phyloP scores from a whole-genome alignment of 30 jellyfish, hydroid and myxozoan species.

The Pelagia noctiluca region DNA sequence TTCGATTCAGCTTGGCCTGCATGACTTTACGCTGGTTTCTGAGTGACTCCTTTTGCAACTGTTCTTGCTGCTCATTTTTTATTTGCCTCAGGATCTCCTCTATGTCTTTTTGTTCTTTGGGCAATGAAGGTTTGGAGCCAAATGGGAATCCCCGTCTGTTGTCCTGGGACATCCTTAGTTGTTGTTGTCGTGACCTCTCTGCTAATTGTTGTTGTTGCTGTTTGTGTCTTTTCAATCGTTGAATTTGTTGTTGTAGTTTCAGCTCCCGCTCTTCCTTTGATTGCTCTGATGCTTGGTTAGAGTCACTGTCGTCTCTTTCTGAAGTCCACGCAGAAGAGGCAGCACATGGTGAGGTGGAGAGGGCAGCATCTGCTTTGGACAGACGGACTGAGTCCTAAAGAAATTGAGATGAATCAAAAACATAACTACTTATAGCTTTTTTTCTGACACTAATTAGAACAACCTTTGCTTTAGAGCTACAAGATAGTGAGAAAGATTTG shows the following conservation, averaged over 20 bases:
- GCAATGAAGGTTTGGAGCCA: conserved; percentile 68
- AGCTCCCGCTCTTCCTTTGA: background rate
- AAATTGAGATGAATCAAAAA: no score
- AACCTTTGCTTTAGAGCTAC: no score
- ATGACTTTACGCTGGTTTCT: conserved; percentile 46
- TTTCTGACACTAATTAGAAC: no score
- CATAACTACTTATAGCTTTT: no score
- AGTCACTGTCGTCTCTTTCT: conserved; percentile 23
- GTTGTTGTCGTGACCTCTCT: conserved; percentile 6
- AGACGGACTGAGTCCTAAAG: background rate
- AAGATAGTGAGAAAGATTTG: no score
- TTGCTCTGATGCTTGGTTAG: background rate
- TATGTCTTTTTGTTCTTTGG: conserved; percentile 43
- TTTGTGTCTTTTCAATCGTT: background rate
- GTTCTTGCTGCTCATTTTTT: conserved; percentile 56
- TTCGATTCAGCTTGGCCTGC: conserved; percentile 50
- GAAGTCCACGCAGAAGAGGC: background rate
- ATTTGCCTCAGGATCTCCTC: conserved; percentile 61
- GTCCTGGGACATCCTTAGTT: background rate
- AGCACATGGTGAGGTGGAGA: background rate
- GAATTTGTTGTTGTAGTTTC: background rate
- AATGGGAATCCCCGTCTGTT: conserved; percentile 3
- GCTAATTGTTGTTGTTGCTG: conserved; percentile 36
- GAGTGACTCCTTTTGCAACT: conserved; percentile 27
- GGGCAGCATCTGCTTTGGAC: background rate